Conservation (phyloP, 2,113 vertebrate species). For the Lagopus leucura region DNA sequence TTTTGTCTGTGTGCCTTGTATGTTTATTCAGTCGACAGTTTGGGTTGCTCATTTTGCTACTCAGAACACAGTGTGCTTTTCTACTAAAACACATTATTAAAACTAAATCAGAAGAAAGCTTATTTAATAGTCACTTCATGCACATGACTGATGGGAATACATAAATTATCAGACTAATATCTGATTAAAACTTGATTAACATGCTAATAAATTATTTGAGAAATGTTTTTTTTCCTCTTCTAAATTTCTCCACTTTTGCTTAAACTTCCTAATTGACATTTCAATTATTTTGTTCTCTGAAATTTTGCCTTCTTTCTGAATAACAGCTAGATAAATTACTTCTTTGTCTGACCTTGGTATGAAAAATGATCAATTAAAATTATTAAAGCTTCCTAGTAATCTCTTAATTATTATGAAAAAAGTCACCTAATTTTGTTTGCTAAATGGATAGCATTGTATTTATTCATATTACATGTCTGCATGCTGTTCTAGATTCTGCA, state of each 20-base stretch:
- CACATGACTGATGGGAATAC: slow-evolving; percentile 51
- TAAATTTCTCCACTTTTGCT: slow-evolving; percentile 43
- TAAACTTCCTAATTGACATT: slow-evolving; percentile 65
- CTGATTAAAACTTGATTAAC: slow-evolving; percentile 67
- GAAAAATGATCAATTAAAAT: slow-evolving; percentile 62
- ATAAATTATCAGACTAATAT: slow-evolving; percentile 50
- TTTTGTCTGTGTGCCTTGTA: slow-evolving; percentile 4
- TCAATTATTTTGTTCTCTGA: slow-evolving; percentile 62
- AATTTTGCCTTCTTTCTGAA: slow-evolving; percentile 55
- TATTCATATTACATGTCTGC: not conserved
- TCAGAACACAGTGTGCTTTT: slow-evolving; percentile 29
- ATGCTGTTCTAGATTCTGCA: not conserved
- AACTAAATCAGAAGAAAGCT: slow-evolving; percentile 47
- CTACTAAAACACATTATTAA: slow-evolving; percentile 62
- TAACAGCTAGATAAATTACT: slow-evolving; percentile 63
- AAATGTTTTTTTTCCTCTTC: not conserved
- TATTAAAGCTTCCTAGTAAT: slow-evolving; percentile 55
- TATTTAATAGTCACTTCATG: slow-evolving; percentile 56
- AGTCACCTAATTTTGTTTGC: slow-evolving; percentile 27
- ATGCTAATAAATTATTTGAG: slow-evolving; percentile 55
- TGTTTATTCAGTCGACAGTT: slow-evolving; percentile 60
- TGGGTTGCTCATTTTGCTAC: slow-evolving; percentile 52
- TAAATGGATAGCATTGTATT: not conserved
- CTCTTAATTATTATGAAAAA: slow-evolving; percentile 57
- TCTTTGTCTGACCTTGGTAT: slow-evolving; percentile 34